phyloP scores from a whole-genome alignment of 1,140 invertebrate genomes.

The Campoletis sonorensis region DNA sequence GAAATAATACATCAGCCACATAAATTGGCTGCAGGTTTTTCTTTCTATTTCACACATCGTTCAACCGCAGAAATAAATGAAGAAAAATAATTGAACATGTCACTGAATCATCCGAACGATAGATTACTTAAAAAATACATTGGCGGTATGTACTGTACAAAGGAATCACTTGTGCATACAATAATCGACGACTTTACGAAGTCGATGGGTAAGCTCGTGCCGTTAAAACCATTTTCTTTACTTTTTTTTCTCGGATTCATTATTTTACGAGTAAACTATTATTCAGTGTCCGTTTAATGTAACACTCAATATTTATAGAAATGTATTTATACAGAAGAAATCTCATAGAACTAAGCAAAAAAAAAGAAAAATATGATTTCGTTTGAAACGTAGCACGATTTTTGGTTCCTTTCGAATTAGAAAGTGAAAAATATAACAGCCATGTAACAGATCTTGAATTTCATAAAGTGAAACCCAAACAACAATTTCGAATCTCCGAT shows the following conservation, averaged over 20 bases:
- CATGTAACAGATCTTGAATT: conserved; percentile 24
- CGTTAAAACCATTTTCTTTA: neutral
- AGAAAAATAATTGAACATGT: too few relatives aligned
- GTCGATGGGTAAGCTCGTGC: neutral
- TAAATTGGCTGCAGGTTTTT: neutral
- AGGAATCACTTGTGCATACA: conserved; percentile 3
- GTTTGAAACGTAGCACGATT: neutral
- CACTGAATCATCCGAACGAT: neutral
- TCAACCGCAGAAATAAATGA: too few relatives aligned
- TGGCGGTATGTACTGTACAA: conserved; percentile 26
- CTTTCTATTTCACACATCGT: neutral
- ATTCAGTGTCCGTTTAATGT: neutral
- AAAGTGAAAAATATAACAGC: conserved; percentile 28
- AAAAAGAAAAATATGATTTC: too few relatives aligned
- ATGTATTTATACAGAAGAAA: too few relatives aligned
- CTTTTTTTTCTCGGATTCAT: neutral
- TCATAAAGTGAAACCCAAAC: neutral
- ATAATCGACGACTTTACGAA: neutral
- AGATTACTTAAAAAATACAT: conserved; percentile 30
- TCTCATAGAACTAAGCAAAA: too few relatives aligned
- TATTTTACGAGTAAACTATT: neutral
- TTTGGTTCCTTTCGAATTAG: neutral
- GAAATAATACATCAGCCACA: too few relatives aligned
- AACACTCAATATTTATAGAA: neutral
- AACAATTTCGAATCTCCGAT: neutral